Evolutionary conservation across 2,113 vertebrate species (phyloP).

Genomic region (Cyprinodon tularosa): DNA sequence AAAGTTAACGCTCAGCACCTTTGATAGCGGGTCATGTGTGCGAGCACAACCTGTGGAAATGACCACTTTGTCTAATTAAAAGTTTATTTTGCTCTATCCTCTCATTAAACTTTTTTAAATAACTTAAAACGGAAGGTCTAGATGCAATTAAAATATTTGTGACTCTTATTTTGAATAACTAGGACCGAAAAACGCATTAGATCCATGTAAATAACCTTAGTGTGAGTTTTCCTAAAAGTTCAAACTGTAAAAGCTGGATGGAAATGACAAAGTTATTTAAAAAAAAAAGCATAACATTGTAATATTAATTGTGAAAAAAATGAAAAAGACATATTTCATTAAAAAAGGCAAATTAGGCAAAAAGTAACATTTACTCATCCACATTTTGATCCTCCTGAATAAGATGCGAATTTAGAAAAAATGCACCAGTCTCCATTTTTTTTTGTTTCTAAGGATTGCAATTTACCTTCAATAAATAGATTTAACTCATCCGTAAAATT

Average conservation of each 20-base stretch:
- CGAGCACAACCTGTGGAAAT: conserved; percentile 4
- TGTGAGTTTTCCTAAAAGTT: background rate
- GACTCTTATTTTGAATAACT: background rate
- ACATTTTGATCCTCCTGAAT: background rate
- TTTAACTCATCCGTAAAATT: no score
- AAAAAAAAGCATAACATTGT: background rate
- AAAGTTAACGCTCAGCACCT: conserved; percentile 25
- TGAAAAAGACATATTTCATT: background rate
- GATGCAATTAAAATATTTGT: background rate
- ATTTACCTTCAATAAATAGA: background rate
- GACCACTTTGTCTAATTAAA: background rate
- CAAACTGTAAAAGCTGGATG: no score
- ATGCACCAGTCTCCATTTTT: background rate
- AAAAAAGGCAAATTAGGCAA: background rate
- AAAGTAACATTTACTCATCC: background rate
- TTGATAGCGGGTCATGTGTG: conserved; percentile 9
- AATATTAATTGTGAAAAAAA: background rate
- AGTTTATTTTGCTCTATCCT: background rate
- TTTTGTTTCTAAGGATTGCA: background rate
- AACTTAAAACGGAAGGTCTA: background rate
- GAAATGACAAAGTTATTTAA: background rate
- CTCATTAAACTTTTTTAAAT: background rate
- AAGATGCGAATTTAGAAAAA: background rate
- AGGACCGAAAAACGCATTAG: background rate
- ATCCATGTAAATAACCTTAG: no score